Conservation (phyloP, 1,140 invertebrate genomes). For the Oreohelix idahoensis region DNA sequence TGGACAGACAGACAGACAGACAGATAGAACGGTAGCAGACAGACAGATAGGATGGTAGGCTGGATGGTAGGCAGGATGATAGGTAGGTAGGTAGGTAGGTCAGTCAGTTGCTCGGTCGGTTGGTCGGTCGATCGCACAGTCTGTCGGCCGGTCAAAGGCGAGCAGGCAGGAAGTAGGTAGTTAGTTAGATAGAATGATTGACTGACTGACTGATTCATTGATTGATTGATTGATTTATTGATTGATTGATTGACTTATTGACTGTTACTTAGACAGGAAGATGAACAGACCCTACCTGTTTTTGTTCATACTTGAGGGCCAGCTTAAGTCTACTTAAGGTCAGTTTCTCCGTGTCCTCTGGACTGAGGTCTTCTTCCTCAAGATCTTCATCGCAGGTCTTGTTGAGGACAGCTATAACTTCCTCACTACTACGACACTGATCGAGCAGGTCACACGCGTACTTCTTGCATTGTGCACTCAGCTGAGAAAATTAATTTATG, state of each 20-base stretch:
- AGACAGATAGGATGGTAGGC: too few species aligned
- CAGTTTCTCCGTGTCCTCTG: slow-evolving; percentile 51
- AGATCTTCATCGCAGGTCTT: slow-evolving; percentile 56
- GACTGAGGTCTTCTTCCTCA: slow-evolving; percentile 31
- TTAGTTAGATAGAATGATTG: too few species aligned
- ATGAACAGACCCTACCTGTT: slow-evolving; percentile 58
- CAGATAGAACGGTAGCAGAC: background rate
- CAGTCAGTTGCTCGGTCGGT: too few species aligned
- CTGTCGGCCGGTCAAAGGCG: too few species aligned
- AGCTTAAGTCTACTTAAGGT: slow-evolving; percentile 70
- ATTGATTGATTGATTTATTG: too few species aligned
- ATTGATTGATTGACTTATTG: too few species aligned
- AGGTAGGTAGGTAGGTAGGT: too few species aligned
- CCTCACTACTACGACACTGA: slow-evolving; percentile 71
- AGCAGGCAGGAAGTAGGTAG: background rate
- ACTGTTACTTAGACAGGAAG: too few species aligned
- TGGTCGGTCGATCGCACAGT: too few species aligned
- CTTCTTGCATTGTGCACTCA: slow-evolving; percentile 75
- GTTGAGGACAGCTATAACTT: slow-evolving; percentile 71
- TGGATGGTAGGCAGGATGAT: too few species aligned
- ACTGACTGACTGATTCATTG: too few species aligned
- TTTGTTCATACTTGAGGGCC: slow-evolving; percentile 73
- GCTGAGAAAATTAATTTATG: slow-evolving; percentile 41
- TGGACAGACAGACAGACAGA: background rate
- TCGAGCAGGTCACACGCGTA: slow-evolving; percentile 71